phyloP scores from a whole-genome alignment of 2,113 vertebrate genomes.

The Perca flavescens region DNA sequence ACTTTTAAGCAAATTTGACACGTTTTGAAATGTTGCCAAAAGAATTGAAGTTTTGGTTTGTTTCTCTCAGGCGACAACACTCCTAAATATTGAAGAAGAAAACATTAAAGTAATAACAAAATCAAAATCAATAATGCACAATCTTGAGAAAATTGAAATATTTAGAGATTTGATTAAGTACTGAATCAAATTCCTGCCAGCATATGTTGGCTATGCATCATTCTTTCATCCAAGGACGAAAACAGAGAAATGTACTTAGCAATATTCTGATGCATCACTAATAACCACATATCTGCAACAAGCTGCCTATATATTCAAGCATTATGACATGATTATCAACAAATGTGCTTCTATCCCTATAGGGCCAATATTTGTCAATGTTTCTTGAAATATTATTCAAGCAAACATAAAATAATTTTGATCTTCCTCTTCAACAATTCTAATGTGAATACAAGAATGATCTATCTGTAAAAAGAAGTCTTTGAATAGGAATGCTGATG shows the following conservation, averaged over 20 bases:
- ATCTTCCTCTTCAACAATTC: background rate
- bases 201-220: constrained; percentile 10
- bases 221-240: constrained; percentile 19
- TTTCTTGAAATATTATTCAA: background rate
- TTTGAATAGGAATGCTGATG: background rate
- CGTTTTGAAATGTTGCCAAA: background rate
- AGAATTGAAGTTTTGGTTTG: background rate
- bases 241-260: constrained; percentile 27
- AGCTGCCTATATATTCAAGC: background rate
- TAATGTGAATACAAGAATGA: background rate
- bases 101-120: background rate
- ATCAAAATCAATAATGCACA: background rate
- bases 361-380: background rate
- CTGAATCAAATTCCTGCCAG: constrained; percentile 1
- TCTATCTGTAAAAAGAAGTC: too few species aligned
- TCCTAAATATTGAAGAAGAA: background rate
- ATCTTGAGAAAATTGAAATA: background rate
- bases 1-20: background rate
- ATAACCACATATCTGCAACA: background rate
- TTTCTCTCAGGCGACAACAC: background rate
- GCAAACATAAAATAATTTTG: background rate
- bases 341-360: background rate
- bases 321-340: background rate
- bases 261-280: constrained; percentile 5
- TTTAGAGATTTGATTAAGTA: constrained; percentile 27